phyloP scores from a whole-genome alignment of 2,888 invertebrate genomes.

The Drosophila mercatorum region DNA sequence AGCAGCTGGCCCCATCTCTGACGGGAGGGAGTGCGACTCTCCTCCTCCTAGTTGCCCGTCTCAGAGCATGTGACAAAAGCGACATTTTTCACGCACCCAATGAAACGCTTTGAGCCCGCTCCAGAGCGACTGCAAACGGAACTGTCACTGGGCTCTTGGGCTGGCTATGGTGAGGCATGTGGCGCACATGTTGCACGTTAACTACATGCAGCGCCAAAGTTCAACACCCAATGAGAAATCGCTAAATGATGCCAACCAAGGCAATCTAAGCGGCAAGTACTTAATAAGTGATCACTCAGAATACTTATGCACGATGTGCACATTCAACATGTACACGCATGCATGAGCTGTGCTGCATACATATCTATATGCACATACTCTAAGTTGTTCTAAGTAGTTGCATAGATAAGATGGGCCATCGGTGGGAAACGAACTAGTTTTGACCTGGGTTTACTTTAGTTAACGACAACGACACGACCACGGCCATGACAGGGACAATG shows the following conservation, averaged over 20 bases:
- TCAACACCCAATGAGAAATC: conserved; percentile 73
- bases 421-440: conserved; percentile 41
- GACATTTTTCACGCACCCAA: conserved; percentile 74
- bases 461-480: conserved; percentile 1
- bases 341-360: too few relatives aligned
- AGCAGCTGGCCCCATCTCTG: conserved; percentile 52
- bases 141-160: conserved; percentile 16
- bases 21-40: neutral
- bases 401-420: conserved; percentile 32
- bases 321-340: conserved; percentile 2
- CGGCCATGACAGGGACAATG: neutral
- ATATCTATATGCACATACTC: neutral
- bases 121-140: conserved; percentile 8
- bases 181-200: conserved; percentile 66
- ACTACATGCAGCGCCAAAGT: conserved; percentile 44
- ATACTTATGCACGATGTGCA: conserved; percentile 1
- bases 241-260: conserved; percentile 60
- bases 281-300: conserved; percentile 73
- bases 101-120: conserved; percentile 66
- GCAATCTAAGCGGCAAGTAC: conserved; percentile 59
- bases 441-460: conserved; percentile 16
- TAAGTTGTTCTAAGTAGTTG: conserved; percentile 6
- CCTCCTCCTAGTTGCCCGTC: neutral
- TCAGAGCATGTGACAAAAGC: conserved; percentile 70
- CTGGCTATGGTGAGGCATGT: conserved; percentile 50